Evolutionary conservation across 2,797 vertebrate genomes (phyloP), one percentile per base, ranked within the genome.

Genomic region (Rhadinocentrus ornatus): DNA sequence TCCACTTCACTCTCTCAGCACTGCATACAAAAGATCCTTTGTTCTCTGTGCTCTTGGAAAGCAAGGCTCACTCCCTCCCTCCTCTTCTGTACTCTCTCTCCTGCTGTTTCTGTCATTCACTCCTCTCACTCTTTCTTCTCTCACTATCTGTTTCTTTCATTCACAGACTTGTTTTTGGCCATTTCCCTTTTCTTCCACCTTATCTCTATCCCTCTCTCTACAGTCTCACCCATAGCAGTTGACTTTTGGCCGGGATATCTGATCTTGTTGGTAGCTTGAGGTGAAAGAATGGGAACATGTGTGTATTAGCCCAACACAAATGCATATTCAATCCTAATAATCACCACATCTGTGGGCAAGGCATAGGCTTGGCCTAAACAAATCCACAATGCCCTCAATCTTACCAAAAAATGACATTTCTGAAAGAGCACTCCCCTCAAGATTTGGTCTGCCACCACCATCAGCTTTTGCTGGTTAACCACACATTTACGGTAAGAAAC

Each of bases 11-110:
- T 91, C 93, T 93, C 93, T 90, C 93, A 93, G 93, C 92, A 71
- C 90, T 89, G 82, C 82, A 83, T 92, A 95, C 94, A 95, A 95
- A 95, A 92, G 89, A 77, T 85, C 84, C 91, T 95, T 95, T 95
- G 94, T 95, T 95, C 93, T 92, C 87, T 6, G 74, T 91, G 84
- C 92, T 94, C 94, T 94, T 94, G 93, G 94, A 94, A 95, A 93
- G 93, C 92, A 93, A 82, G 89, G 91, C 92, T 89, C 91, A 74
- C 86, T 90, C 88, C 85, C 90, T 89, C 84, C 85, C 82, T 83
- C 87, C 82, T 74, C 83, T 77, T 75, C 68, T 68, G 4, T 1
- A 6, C 34, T 8, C 11, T 39, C 27, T 29, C 1, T 6, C 26
- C 41, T 15, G 37, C 44, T 72, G 57, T 46, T 92, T 89, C 91